Base-by-base conservation (phyloP, 1,140 invertebrate genomes). In the Atta cephalotes region DNA sequence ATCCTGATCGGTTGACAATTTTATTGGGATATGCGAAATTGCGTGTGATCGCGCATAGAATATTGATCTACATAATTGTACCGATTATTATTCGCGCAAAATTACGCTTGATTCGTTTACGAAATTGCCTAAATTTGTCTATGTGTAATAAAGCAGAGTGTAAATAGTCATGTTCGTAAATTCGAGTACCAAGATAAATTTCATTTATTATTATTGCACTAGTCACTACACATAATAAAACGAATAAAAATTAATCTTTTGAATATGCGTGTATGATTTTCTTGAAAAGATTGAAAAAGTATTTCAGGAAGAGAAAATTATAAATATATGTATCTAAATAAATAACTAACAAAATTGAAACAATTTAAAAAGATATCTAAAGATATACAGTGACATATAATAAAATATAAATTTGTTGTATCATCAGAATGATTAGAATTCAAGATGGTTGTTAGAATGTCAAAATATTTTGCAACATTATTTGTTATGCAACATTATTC, bases 1-100 rank as follows among this genome's bases (percentile, higher is more conserved):
- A 85, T 78, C 12, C 62, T 68, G 60, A n/a, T 78, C 31, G 74
- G 28, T 21, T 39, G 85, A 86, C 77, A 82, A 80, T 82, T 81
- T 80, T 58, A 81, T 86, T 58, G 39, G 31, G 35, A 3, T 49
- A 60, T 65, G 35, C 62, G 10, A 66, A 60, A 85, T 76, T 68
- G 63, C 49, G 62, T 16, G 76, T 31, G 76, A 65, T 85, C 62
- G 74, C 72, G 84, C 74, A 35, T 65, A 58, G 76, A 85, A 78
- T 85, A 60, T 80, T 77, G 76, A 85, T 85, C 31, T 35, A 39
- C 39, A 56, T 68, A 84, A 84, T 74, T 74, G 70, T 35, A 53
- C 18, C 39, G 25, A n/a, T 16, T 63, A 9, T 70, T 51, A 63
- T 49, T n/a, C n/a, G 16, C 1, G 74, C n/a, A 3, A 28, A 68